Evolutionary conservation across 2,888 invertebrate species (phyloP), one percentile per base, ranked within the genome.

Genomic region (Pandemis cinnamomeana): DNA sequence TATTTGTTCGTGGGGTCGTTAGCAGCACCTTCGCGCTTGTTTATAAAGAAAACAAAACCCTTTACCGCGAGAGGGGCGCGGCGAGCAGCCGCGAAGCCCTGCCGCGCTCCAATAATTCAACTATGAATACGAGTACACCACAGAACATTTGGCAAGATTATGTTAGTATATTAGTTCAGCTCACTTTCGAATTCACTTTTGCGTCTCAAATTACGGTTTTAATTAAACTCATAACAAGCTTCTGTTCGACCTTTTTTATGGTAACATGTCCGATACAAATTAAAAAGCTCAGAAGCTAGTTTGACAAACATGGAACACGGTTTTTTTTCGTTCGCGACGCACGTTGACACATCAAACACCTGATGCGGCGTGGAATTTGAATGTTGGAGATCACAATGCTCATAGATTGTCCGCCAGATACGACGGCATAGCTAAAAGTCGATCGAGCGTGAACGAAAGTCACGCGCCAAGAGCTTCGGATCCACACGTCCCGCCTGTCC

Each of bases 1-100:
- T 94, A 92, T 94, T 94, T 94, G 92, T 93, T 92, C 91, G 87
- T 87, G 86, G 92, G 91, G 91, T 93, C 91, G 92, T 93, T 94
- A 93, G 87, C 92, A 88, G 89, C 92, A 92, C 93, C 93, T 93
- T 90, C 89, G 85, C 87, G 88, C 85, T 91, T 93, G 91, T 92
- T 92, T 92, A 89, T 91, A 92, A 93, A 92, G 92, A 93, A 93
- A 93, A 93, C 91, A 93, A 90, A 92, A 90, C 91, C 92, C 91
- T 91, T 90, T 86, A 84, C 86, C 83, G 83, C 80, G 79, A 80
- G 79, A 82, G 75, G 79, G 82, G 75, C 80, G 78, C 77, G 76
- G 80, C 77, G 79, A 77, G 77, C 78, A 69, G 75, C 78, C 80
- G 79, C 83, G 87, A 85, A 87, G 85, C 89, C 89, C 86, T 84